A percentile compares a stretch with the other conserved stretches of the same genome.
These are phyloP conservation scores for Hemichromis elongatus DNA, from an alignment of 2,113 vertebrate species.

Conservation along the genomic window DNA sequence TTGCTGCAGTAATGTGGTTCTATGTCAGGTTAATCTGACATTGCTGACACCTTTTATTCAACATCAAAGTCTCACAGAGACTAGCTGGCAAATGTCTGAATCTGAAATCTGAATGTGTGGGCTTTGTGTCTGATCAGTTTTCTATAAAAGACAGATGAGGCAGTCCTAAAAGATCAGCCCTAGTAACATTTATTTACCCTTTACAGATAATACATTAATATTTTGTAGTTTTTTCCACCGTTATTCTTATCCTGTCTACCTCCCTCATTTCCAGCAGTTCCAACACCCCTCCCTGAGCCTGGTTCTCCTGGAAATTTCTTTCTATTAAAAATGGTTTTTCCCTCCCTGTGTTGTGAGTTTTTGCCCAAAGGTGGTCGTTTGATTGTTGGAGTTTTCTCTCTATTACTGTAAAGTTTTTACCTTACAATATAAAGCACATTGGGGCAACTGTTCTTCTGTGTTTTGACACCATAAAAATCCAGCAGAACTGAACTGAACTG, in stretches of 20 bases:
- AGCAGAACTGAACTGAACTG: background rate
- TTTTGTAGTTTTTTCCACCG: no score
- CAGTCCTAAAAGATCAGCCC: background rate
- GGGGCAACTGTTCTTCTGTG: background rate
- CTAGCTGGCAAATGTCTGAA: background rate
- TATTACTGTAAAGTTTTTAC: background rate
- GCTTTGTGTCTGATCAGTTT: background rate
- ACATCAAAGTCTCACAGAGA: background rate
- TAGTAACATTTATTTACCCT: background rate
- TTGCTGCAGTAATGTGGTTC: background rate
- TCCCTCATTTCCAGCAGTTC: background rate
- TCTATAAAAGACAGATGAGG: background rate
- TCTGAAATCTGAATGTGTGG: background rate
- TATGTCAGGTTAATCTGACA: background rate
- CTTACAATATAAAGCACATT: background rate
- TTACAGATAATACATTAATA: background rate
- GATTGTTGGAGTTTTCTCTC: background rate
- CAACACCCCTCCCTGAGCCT: background rate
- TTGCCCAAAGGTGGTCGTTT: background rate
- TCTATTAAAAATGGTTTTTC: background rate
- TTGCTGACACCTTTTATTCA: accelerated
- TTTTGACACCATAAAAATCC: background rate
- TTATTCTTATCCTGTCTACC: background rate
- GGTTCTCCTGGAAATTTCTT: background rate
- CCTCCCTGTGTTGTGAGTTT: background rate